Percentiles rank a stretch among this genome's conserved stretches.
Conservation (phyloP, 2,797 vertebrate species). For the Argyrosomus regius region DNA sequence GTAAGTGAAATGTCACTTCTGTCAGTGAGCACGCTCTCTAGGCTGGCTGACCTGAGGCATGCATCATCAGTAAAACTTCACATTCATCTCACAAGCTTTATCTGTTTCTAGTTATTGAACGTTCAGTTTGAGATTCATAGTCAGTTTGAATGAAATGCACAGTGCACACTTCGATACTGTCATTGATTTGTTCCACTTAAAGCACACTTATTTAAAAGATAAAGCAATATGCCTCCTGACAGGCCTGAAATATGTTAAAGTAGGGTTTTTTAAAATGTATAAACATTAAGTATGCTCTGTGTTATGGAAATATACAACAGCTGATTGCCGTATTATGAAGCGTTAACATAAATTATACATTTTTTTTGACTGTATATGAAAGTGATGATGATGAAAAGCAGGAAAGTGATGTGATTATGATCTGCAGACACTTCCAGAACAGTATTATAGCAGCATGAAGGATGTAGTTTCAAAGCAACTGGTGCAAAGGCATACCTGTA, state of each 20-base stretch:
- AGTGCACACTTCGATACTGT: no score
- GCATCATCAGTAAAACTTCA: conserved; percentile 25
- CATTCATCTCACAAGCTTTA: neutral
- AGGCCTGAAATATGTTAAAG: conserved; percentile 27
- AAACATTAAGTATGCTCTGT: conserved; percentile 51
- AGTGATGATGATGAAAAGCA: conserved; percentile 37
- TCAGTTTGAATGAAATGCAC: neutral
- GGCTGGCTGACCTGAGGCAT: conserved; percentile 92
- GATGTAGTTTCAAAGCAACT: conserved; percentile 73
- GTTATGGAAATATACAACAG: conserved; percentile 56
- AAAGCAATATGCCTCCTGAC: conserved; percentile 23
- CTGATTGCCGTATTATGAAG: conserved; percentile 32
- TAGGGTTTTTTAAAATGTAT: neutral
- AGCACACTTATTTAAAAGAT: conserved; percentile 19
- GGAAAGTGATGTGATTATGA: conserved; percentile 41
- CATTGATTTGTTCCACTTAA: neutral
- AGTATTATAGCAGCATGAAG: conserved; percentile 72
- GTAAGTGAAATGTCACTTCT: neutral
- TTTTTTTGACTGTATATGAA: conserved; percentile 43
- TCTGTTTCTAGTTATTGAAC: neutral
- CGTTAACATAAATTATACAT: conserved; percentile 48
- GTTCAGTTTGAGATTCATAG: conserved; percentile 2
- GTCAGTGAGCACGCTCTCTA: conserved; percentile 77
- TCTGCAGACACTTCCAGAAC: conserved; percentile 59
- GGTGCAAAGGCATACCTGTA: conserved; percentile 69